Conservation (phyloP, 2,888 invertebrate species). For the Melanargia galathea region DNA sequence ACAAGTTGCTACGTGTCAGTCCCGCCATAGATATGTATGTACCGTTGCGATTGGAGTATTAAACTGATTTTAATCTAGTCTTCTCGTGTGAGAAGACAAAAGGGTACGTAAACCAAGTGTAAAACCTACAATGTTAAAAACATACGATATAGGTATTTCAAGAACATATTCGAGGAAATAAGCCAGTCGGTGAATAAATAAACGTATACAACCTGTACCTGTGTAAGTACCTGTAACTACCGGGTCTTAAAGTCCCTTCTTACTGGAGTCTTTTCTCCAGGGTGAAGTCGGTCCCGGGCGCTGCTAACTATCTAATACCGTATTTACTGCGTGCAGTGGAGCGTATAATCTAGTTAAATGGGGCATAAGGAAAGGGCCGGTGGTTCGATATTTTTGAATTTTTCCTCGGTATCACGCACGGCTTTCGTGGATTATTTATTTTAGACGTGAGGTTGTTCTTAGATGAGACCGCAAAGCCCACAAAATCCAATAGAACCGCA, state of each 20-base stretch:
- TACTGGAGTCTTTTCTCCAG: constrained; percentile 13
- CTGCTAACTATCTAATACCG: constrained; percentile 22
- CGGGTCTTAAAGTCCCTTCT: constrained; percentile 11
- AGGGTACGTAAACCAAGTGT: no score
- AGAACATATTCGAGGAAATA: background rate
- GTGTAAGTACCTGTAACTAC: background rate
- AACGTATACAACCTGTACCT: no score
- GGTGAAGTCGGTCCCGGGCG: constrained; percentile 8
- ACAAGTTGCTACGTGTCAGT: no score
- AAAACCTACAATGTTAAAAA: no score
- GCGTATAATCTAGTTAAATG: constrained; percentile 24
- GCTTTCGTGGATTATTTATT: background rate
- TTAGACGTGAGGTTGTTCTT: background rate
- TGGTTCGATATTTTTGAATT: constrained; percentile 18
- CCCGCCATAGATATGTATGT: no score
- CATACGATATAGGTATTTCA: background rate
- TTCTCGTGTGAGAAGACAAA: no score
- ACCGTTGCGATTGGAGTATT: no score
- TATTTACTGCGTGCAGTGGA: constrained; percentile 22
- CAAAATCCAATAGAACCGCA: no score
- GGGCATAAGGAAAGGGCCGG: constrained; percentile 16
- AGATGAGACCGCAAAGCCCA: no score
- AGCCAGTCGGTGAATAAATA: background rate
- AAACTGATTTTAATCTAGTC: no score
- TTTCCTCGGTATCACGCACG: constrained; percentile 5